These are phyloP conservation scores for Vanessa cardui DNA, from an alignment of 2,888 invertebrate species.

Conservation along the genomic window DNA sequence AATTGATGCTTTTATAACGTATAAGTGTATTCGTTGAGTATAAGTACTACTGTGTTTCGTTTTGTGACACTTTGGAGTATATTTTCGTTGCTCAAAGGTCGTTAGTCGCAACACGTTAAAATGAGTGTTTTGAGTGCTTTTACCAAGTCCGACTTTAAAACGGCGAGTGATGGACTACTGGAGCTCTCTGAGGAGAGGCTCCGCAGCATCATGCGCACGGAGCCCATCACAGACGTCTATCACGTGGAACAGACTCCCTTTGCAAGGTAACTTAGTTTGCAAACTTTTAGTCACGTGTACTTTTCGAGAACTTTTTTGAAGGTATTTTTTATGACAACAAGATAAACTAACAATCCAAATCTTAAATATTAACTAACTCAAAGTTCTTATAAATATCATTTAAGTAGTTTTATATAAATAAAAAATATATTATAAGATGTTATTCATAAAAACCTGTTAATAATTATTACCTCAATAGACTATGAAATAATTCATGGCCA, in stretches of 20 bases:
- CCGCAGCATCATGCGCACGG: constrained; percentile 86
- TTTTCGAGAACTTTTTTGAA: constrained; percentile 12
- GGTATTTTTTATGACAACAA: neutral
- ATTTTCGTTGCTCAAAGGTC: constrained; percentile 67
- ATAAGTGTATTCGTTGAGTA: constrained; percentile 78
- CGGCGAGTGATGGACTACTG: constrained; percentile 87
- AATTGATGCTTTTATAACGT: constrained; percentile 73
- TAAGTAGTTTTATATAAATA: neutral
- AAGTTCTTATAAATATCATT: neutral
- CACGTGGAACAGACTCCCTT: constrained; percentile 92
- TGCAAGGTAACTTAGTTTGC: constrained; percentile 85
- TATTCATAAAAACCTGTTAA: constrained; percentile 9
- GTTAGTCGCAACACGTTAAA: constrained; percentile 79
- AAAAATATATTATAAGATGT: neutral
- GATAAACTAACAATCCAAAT: neutral
- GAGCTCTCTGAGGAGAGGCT: constrained; percentile 87
- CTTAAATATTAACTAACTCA: neutral
- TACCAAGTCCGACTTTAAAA: constrained; percentile 82
- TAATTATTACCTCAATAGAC: constrained; percentile 23
- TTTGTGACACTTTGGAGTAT: constrained; percentile 71
- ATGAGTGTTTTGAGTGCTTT: constrained; percentile 81
- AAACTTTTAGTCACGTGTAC: constrained; percentile 31
- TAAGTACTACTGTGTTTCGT: constrained; percentile 79
- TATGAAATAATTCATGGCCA: constrained; percentile 46
- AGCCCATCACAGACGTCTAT: constrained; percentile 89